phyloP scores from a whole-genome alignment of 1,140 invertebrate species.

The Philopotamus ludificatus region DNA sequence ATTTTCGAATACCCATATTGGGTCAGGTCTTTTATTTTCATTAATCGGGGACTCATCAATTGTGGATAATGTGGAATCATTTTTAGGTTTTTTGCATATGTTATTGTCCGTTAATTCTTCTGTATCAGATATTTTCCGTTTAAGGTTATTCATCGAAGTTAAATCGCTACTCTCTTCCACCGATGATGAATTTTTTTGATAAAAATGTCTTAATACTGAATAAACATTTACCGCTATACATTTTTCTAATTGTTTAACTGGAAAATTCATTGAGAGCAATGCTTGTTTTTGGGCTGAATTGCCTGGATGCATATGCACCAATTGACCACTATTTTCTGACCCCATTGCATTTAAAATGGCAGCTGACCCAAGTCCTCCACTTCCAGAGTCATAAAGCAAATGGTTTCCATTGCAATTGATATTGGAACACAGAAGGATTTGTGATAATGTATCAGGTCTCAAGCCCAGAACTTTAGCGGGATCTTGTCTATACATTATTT shows the following conservation, averaged over 20 bases:
- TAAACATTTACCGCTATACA: constrained; percentile 72
- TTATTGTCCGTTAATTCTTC: background rate
- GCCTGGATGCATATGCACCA: constrained; percentile 78
- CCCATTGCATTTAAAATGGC: constrained; percentile 76
- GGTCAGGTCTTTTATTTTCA: constrained; percentile 35
- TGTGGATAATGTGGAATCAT: constrained; percentile 34
- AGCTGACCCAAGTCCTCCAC: constrained; percentile 78
- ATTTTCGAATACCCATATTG: constrained; percentile 67
- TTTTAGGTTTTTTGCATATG: constrained; percentile 42
- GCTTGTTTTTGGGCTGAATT: constrained; percentile 75
- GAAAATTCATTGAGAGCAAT: constrained; percentile 75
- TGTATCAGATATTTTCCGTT: background rate
- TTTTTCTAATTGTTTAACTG: constrained; percentile 62
- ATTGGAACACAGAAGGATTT: constrained; percentile 80
- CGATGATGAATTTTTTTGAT: constrained; percentile 52
- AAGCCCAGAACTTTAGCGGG: constrained; percentile 75
- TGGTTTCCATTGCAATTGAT: constrained; percentile 75
- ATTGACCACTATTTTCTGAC: constrained; percentile 58
- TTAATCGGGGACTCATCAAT: constrained; percentile 12
- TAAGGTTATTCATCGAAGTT: background rate
- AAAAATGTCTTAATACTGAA: constrained; percentile 65
- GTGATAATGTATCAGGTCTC: constrained; percentile 81
- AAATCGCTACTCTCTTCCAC: constrained; percentile 19
- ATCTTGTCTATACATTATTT: constrained; percentile 78
- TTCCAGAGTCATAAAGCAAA: constrained; percentile 85